Evolutionary conservation across 2,888 invertebrate species (phyloP).

Genomic region (Trachelus tabidus): DNA sequence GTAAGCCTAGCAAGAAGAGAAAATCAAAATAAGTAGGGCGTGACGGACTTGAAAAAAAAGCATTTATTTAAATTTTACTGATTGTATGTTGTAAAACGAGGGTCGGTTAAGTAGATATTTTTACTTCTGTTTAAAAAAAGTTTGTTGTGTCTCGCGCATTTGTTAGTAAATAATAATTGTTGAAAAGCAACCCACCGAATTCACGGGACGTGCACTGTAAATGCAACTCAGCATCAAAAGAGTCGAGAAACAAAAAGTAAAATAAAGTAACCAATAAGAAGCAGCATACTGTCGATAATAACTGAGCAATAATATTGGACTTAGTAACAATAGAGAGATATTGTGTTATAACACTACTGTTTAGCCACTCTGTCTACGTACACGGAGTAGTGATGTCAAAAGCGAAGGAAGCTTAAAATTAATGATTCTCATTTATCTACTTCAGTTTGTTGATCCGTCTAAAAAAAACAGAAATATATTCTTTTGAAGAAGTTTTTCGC

Average conservation of each 20-base stretch:
- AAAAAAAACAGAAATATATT: neutral
- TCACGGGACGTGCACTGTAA: neutral
- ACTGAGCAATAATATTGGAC: neutral
- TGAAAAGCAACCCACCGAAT: neutral
- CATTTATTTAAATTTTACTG: neutral
- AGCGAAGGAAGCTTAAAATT: neutral
- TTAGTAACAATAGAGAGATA: neutral
- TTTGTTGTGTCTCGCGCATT: neutral
- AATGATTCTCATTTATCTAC: neutral
- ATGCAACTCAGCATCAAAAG: neutral
- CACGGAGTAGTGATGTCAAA: neutral
- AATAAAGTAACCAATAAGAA: neutral
- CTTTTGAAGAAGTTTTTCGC: neutral
- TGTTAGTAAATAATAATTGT: neutral
- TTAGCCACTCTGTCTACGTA: neutral
- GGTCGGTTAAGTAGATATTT: neutral
- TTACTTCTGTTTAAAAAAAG: neutral
- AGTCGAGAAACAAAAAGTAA: neutral
- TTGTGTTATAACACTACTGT: neutral
- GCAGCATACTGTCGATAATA: neutral
- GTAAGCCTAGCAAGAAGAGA: slow-evolving; percentile 46
- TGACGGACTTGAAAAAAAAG: neutral
- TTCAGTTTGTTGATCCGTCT: neutral
- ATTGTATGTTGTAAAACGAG: neutral
- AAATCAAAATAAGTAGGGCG: slow-evolving; percentile 40